Base-by-base conservation (phyloP, 1,140 invertebrate genomes). In the Drosophila tsacasi region DNA sequence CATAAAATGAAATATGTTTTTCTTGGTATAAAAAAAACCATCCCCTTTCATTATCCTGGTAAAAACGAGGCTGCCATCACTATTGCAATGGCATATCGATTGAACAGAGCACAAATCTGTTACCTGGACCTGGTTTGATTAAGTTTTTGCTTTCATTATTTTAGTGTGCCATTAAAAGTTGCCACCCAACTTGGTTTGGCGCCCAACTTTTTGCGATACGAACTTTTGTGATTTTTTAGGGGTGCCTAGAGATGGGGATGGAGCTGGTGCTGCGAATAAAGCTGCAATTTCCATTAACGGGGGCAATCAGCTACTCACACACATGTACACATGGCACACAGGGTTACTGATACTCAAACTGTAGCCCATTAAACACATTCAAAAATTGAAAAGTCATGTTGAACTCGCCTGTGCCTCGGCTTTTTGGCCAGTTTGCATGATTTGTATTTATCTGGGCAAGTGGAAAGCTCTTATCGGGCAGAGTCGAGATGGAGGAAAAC, bases 301-400 rank as follows among this genome's bases (percentile, higher is more conserved):
- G 9, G 58, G 61, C 67, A 81, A 69, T 68, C 74, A 79, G 49
- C 69, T 75, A 61, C 57, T 59, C 55, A 42, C 65, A 64, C 59
- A 30, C 46, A 50, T 35, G 35, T 58, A 64, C 54, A 30, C 46
- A 42, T 27, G 35, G 15, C 58, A 37, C 67, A 71, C 39, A 64
- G 46, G 27, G 59, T 27, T 44, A 69, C 60, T 23, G 50, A 49
- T 64, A 65, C 73, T 57, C 73, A 65, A 44, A 73, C 72, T 60
- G 76, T 74, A 71, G 72, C 62, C 79, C 83, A 86, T 86, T 86
- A 79, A 86, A 79, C 76, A 86, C 72, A 87, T 81, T 84, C 61
- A 46, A 54, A 89, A 89, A 87, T 89, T 87, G 84, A 87, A 89
- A 87, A 87, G 77, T 84, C 84, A 87, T 87, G 84, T 76, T 89